Evolutionary conservation across 2,797 vertebrate genomes (phyloP).

Genomic region (Falco berigora): DNA sequence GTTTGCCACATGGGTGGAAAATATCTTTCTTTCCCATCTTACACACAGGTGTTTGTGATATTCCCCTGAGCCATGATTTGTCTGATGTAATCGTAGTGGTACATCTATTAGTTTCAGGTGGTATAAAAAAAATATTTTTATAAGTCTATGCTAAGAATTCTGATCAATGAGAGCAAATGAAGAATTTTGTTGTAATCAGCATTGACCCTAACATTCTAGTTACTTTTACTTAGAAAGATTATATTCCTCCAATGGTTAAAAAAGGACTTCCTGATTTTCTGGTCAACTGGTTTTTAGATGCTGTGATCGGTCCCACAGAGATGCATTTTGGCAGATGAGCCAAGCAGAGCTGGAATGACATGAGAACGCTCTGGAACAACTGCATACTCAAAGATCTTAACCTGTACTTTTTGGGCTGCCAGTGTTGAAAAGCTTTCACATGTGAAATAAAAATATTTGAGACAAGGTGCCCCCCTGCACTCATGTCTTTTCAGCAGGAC

Average conservation of each 20-base stretch:
- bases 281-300: neutral
- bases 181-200: neutral
- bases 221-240: neutral
- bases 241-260: neutral
- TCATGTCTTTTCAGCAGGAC: neutral
- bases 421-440: neutral
- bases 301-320: neutral
- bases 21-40: constrained; percentile 8
- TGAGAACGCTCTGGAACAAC: neutral
- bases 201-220: neutral
- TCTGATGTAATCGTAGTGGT: neutral
- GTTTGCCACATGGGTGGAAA: constrained; percentile 1
- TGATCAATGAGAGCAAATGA: neutral
- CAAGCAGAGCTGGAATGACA: neutral
- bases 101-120: neutral
- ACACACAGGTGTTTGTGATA: constrained; percentile 17
- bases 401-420: neutral
- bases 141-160: neutral
- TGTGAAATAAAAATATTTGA: neutral
- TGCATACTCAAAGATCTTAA: neutral
- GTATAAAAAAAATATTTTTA: neutral
- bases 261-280: neutral
- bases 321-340: neutral
- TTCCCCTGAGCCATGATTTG: neutral
- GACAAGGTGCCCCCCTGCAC: neutral